Evolutionary conservation across 2,113 vertebrate genomes (phyloP).

Genomic region (Pedionomus torquatus): DNA sequence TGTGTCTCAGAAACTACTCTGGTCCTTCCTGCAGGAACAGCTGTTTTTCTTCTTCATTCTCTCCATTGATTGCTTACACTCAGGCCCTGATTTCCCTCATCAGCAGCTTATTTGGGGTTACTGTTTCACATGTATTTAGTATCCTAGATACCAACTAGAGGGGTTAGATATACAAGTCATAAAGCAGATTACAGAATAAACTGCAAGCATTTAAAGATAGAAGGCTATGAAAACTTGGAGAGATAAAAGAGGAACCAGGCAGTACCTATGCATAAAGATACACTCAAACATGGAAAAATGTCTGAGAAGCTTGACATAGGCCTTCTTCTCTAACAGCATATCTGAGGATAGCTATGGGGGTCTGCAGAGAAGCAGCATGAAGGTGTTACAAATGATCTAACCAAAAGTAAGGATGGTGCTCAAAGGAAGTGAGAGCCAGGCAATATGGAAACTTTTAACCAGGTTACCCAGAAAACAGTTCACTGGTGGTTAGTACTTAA

Average conservation of each 20-base stretch:
- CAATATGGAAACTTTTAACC: background rate
- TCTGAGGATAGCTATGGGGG: background rate
- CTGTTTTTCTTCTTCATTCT: slow-evolving; percentile 46
- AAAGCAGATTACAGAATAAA: slow-evolving; percentile 3
- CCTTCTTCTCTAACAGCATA: background rate
- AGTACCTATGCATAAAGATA: background rate
- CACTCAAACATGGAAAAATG: background rate
- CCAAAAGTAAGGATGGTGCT: background rate
- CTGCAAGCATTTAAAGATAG: background rate
- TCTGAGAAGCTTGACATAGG: background rate
- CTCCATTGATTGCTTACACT: background rate
- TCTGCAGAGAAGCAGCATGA: background rate
- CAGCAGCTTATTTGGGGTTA: slow-evolving; percentile 30
- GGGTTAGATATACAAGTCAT: background rate
- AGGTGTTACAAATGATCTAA: background rate
- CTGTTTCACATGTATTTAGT: slow-evolving; percentile 19
- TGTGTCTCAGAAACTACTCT: background rate
- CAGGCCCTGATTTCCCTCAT: background rate
- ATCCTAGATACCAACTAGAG: background rate
- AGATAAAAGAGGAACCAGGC: background rate
- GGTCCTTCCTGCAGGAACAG: slow-evolving; percentile 34
- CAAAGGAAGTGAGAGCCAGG: background rate
- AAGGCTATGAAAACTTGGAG: background rate
- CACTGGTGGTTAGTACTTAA: slow-evolving; percentile 20
- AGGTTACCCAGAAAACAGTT: background rate